Evolutionary conservation across 53 echinoderm and acorn worm genomes (phyloP).

Genomic region (Temnopleurus reevesii): DNA sequence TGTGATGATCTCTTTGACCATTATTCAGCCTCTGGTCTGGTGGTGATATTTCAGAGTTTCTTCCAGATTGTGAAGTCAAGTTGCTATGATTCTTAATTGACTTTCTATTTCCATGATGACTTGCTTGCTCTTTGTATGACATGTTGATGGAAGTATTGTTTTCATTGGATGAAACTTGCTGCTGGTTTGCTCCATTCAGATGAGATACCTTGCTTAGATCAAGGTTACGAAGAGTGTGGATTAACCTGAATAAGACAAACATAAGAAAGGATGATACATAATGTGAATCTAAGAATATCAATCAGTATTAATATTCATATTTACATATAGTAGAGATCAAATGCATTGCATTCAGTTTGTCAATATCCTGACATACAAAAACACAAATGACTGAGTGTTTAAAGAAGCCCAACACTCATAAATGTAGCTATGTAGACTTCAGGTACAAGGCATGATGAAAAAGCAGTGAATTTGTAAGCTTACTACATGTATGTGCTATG

Average conservation of each 20-base stretch:
- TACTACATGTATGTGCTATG: too few species aligned
- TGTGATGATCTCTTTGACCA: background rate
- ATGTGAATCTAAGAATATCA: too few species aligned
- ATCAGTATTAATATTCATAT: too few species aligned
- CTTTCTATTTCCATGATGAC: slow-evolving; percentile 1
- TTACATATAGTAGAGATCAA: too few species aligned
- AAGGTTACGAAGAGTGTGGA: slow-evolving; percentile 38
- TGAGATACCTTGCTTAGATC: slow-evolving; percentile 54
- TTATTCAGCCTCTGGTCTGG: background rate
- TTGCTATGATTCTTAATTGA: slow-evolving; percentile 30
- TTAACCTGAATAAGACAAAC: background rate
- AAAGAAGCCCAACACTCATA: too few species aligned
- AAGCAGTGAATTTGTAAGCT: too few species aligned
- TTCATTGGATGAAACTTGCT: background rate
- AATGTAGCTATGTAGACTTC: too few species aligned
- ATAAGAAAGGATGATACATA: background rate
- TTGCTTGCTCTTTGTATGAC: background rate
- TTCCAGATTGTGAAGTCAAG: background rate
- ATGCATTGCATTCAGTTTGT: too few species aligned
- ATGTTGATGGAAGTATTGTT: slow-evolving; percentile 2
- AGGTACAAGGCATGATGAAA: too few species aligned
- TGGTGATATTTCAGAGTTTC: background rate
- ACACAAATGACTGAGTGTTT: too few species aligned
- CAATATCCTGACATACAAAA: too few species aligned
- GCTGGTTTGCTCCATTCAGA: background rate